A percentile compares a stretch with the other conserved stretches of the same genome.
Evolutionary conservation across 2,888 invertebrate genomes (phyloP).

Genomic region (Drosophila mimica): DNA sequence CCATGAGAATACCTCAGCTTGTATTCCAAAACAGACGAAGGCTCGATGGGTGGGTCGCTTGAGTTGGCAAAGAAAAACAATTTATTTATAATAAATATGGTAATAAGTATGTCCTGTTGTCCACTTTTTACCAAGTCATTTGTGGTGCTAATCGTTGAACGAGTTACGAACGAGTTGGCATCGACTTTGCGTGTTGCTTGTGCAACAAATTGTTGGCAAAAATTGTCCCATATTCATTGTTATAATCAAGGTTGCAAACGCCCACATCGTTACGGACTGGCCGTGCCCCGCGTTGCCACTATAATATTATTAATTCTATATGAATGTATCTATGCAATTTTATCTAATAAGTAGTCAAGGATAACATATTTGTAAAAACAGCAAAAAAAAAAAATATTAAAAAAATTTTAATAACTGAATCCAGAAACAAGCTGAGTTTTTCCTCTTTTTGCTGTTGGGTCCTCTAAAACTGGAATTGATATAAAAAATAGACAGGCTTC

Average conservation of each 20-base stretch:
- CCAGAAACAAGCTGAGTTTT: background rate
- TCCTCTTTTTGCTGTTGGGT: background rate
- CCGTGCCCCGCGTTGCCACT: background rate
- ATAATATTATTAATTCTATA: background rate
- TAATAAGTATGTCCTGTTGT: background rate
- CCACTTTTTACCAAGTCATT: background rate
- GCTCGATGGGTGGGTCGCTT: background rate
- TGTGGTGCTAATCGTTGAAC: background rate
- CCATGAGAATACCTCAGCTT: conserved; percentile 2
- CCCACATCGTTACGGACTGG: conserved; percentile 5
- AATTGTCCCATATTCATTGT: background rate
- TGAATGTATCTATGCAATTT: background rate
- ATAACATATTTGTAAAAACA: background rate
- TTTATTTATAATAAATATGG: background rate
- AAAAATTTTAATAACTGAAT: background rate
- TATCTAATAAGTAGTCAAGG: background rate
- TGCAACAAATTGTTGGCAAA: conserved; percentile 3
- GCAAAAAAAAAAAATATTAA: background rate
- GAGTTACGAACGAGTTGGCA: background rate
- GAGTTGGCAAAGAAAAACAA: background rate
- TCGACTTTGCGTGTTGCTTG: conserved; percentile 11
- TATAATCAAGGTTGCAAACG: conserved; percentile 6
- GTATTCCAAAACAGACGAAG: conserved; percentile 6
- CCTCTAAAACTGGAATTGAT: background rate
- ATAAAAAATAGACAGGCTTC: background rate